These are phyloP conservation scores for Anoura caudifer DNA, from an alignment of 2,113 vertebrate species.

Conservation along the genomic window DNA sequence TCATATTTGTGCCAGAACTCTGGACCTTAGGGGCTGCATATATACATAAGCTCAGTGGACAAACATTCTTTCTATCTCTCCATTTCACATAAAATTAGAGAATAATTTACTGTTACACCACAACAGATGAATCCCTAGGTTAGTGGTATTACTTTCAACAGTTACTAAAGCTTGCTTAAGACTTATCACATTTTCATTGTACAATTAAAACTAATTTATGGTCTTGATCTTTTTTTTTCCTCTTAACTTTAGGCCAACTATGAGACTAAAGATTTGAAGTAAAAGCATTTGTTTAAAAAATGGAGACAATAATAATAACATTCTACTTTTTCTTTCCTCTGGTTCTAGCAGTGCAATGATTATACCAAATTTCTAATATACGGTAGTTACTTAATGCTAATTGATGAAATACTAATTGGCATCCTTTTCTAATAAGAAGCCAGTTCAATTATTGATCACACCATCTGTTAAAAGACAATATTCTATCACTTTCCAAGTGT, in stretches of 20 bases:
- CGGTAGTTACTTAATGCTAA: slow-evolving; percentile 36
- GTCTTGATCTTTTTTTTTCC: background rate
- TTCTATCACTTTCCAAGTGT: slow-evolving; percentile 45
- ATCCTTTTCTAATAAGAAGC: slow-evolving; percentile 64
- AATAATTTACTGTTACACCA: background rate
- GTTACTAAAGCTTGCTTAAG: background rate
- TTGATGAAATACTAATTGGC: slow-evolving; percentile 47
- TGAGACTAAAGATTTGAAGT: background rate
- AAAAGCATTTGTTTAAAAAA: slow-evolving; percentile 33
- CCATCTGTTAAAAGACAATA: slow-evolving; percentile 37
- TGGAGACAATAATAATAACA: background rate
- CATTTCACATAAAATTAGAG: slow-evolving; percentile 29
- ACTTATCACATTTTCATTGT: background rate
- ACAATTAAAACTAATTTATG: background rate
- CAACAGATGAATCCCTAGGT: background rate
- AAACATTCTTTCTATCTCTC: background rate
- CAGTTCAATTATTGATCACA: slow-evolving; percentile 83
- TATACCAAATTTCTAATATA: slow-evolving; percentile 1
- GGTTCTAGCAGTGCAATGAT: background rate
- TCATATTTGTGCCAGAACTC: background rate
- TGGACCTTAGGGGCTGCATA: background rate
- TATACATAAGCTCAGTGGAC: background rate
- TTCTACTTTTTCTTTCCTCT: background rate
- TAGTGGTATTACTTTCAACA: slow-evolving; percentile 17
- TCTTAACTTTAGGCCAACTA: background rate